phyloP scores from a whole-genome alignment of 2,113 vertebrate species.

The Paedocypris sp. region DNA sequence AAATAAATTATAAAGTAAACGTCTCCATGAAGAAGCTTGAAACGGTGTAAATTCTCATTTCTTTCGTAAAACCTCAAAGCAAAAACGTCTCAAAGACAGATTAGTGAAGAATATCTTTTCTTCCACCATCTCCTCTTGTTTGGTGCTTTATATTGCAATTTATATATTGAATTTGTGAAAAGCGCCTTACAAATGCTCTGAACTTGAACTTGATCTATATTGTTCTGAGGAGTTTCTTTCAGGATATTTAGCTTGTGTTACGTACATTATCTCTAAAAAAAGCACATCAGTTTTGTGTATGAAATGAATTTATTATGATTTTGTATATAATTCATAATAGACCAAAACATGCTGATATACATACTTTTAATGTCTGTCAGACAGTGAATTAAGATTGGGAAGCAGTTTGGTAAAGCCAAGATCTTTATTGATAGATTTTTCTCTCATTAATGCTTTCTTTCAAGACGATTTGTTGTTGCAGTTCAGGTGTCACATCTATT shows the following conservation, averaged over 20 bases:
- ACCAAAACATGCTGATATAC: no score
- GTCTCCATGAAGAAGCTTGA: constrained; percentile 23
- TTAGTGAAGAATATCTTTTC: constrained; percentile 44
- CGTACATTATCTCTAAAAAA: constrained; percentile 12
- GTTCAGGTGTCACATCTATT: constrained; percentile 13
- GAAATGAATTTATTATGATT: no score
- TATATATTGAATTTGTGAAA: no score
- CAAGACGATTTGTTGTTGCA: constrained; percentile 25
- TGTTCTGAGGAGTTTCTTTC: constrained; percentile 3
- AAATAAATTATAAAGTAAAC: constrained; percentile 38
- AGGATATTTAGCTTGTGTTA: constrained; percentile 26
- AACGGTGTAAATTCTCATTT: constrained; percentile 44
- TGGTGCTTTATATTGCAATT: constrained; percentile 18
- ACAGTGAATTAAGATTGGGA: constrained; percentile 25
- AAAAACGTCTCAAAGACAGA: constrained; percentile 34
- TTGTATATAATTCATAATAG: no score
- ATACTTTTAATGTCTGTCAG: no score
- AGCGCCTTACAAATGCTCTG: no score
- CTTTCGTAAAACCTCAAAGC: constrained; percentile 44
- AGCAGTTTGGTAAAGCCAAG: not conserved
- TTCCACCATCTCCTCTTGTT: constrained; percentile 19
- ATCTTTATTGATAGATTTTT: constrained; percentile 14
- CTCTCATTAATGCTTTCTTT: not conserved
- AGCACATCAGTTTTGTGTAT: no score
- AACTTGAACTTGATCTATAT: no score